Percentiles rank a stretch among this genome's conserved stretches.
These are phyloP conservation scores for Aspidoscelis tigris DNA, from an alignment of 2,113 vertebrate species.

Conservation along the genomic window DNA sequence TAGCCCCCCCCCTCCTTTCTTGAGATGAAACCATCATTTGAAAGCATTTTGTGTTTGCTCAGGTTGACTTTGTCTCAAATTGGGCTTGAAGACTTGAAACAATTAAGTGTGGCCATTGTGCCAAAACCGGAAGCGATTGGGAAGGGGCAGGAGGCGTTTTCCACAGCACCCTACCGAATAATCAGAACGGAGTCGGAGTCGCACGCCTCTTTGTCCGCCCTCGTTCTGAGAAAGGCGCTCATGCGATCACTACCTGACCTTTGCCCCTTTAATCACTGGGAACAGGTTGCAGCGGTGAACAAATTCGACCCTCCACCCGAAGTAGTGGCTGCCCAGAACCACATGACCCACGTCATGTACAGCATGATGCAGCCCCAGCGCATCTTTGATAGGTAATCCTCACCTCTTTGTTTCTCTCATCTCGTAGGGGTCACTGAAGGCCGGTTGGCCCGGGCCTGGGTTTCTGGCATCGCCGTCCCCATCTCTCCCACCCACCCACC, in stretches of 20 bases:
- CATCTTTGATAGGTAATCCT: slow-evolving; percentile 85
- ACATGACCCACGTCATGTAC: slow-evolving; percentile 82
- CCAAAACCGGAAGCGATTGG: too few relatives aligned
- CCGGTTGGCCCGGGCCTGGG: neutral
- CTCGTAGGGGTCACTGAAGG: slow-evolving; percentile 40
- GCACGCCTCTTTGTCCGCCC: neutral
- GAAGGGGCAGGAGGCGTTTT: too few relatives aligned
- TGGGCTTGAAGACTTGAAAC: too few relatives aligned
- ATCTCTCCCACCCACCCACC: neutral
- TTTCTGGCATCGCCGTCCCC: accelerated
- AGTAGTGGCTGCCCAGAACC: slow-evolving; percentile 84
- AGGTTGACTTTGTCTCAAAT: too few relatives aligned
- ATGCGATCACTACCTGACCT: neutral
- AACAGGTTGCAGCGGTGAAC: slow-evolving; percentile 87
- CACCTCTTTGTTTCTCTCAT: neutral
- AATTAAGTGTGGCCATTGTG: too few relatives aligned
- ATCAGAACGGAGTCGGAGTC: neutral
- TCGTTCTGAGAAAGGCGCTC: neutral
- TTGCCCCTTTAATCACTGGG: slow-evolving; percentile 29
- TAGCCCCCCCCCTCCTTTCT: too few relatives aligned
- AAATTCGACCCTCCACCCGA: slow-evolving; percentile 87
- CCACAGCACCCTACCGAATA: neutral
- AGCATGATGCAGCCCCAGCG: slow-evolving; percentile 85
- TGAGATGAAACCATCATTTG: too few relatives aligned
- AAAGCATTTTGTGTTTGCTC: too few relatives aligned